These are phyloP conservation scores for Gallirallus australis DNA, from an alignment of 2,797 vertebrate species.

Conservation along the genomic window DNA sequence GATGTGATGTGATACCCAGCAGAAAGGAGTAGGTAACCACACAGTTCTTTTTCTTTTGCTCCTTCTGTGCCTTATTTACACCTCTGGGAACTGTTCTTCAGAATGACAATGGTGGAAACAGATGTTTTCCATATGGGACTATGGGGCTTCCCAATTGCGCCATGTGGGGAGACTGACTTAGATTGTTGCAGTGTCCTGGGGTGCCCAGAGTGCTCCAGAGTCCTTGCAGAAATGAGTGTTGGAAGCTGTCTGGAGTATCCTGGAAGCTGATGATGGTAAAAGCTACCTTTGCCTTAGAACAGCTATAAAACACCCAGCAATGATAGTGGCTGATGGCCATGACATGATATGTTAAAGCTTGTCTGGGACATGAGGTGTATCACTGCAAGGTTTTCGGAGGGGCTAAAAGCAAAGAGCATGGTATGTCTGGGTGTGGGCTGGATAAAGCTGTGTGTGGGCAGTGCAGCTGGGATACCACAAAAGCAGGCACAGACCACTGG, in stretches of 20 bases:
- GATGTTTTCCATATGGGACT: background rate
- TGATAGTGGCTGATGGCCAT: background rate
- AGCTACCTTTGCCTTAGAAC: background rate
- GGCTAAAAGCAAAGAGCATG: background rate
- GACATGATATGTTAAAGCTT: background rate
- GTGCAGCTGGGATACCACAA: slow-evolving; percentile 25
- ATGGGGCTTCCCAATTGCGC: too few relatives aligned
- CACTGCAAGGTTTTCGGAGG: background rate
- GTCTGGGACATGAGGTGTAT: background rate
- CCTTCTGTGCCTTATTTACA: background rate
- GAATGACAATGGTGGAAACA: background rate
- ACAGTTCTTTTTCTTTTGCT: background rate
- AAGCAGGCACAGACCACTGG: slow-evolving; percentile 16
- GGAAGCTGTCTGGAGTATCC: background rate
- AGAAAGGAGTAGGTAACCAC: background rate
- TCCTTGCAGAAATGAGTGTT: background rate
- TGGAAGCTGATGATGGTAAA: background rate
- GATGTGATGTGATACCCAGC: background rate
- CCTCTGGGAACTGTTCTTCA: background rate
- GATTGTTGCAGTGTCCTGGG: background rate
- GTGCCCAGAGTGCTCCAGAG: background rate
- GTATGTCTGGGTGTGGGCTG: slow-evolving; percentile 9
- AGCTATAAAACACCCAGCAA: background rate
- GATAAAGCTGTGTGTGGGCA: slow-evolving; percentile 21
- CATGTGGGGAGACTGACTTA: background rate